These are phyloP conservation scores for Nymphalis c-album DNA, from an alignment of 2,888 invertebrate species.

Conservation along the genomic window DNA sequence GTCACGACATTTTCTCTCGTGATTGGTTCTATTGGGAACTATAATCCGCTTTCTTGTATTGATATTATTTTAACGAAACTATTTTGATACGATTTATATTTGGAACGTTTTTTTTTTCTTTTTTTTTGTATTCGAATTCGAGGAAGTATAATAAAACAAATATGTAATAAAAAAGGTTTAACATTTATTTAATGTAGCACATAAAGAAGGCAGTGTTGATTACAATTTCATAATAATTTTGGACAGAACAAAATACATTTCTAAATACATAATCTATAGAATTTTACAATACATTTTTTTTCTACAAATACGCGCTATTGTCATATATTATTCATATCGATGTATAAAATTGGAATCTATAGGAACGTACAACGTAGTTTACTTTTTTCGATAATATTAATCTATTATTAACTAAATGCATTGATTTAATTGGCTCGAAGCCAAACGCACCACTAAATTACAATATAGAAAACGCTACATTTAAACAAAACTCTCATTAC, in stretches of 20 bases:
- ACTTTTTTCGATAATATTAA: slow-evolving; percentile 10
- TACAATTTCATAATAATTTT: slow-evolving; percentile 34
- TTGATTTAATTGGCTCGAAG: slow-evolving; percentile 52
- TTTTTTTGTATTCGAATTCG: background rate
- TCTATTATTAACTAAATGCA: slow-evolving; percentile 51
- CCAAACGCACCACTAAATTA: slow-evolving; percentile 44
- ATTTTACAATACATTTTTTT: slow-evolving; percentile 2
- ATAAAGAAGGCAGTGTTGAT: slow-evolving; percentile 44
- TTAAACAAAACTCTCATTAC: slow-evolving; percentile 77
- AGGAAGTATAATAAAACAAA: background rate
- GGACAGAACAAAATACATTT: slow-evolving; percentile 31
- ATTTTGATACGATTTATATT: too few relatives aligned
- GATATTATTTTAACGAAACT: slow-evolving; percentile 10
- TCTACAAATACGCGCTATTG: slow-evolving; percentile 25
- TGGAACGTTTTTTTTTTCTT: background rate
- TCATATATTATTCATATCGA: slow-evolving; percentile 36
- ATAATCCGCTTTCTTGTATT: background rate
- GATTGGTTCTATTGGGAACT: slow-evolving; percentile 9
- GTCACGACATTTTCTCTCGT: slow-evolving; percentile 6
- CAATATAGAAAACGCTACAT: slow-evolving; percentile 31
- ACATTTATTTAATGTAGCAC: slow-evolving; percentile 44
- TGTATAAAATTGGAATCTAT: slow-evolving; percentile 43
- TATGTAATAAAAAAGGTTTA: slow-evolving; percentile 8
- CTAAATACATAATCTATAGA: slow-evolving; percentile 15
- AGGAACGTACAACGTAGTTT: slow-evolving; percentile 15